Conservation (phyloP, 2,797 vertebrate genomes). For the Neosilurus mollespiculum region DNA sequence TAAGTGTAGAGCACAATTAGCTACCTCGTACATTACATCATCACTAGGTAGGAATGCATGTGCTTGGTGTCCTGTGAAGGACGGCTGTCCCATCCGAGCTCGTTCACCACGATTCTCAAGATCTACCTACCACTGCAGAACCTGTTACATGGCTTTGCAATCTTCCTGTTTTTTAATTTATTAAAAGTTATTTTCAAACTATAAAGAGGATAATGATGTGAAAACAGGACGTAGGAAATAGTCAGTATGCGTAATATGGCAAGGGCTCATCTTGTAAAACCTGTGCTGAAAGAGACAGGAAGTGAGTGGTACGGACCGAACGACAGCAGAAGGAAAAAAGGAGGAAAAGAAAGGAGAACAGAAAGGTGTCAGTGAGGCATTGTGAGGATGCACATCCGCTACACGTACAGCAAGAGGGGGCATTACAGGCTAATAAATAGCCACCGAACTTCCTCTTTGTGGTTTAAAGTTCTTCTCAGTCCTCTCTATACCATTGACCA, state of each 20-base stretch:
- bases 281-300: constrained; percentile 22
- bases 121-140: background rate
- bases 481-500: background rate
- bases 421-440: constrained; percentile 35
- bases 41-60: background rate
- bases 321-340: background rate
- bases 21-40: background rate
- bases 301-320: constrained; percentile 17
- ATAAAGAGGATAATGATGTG: background rate
- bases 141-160: background rate
- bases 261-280: background rate
- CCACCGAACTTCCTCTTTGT: constrained; percentile 27
- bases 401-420: constrained; percentile 24
- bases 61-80: background rate
- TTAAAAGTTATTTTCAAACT: background rate
- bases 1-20: background rate
- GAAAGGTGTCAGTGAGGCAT: constrained; percentile 17
- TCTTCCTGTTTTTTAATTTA: background rate
- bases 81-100: background rate
- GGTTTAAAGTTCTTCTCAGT: constrained; percentile 18
- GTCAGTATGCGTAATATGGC: background rate
- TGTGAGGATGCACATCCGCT: constrained; percentile 9
- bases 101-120: background rate
- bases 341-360: constrained; percentile 8
- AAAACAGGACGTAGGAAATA: constrained; percentile 28